Evolutionary conservation across 2,797 vertebrate species (phyloP).

Genomic region (Peromyscus nudipes): DNA sequence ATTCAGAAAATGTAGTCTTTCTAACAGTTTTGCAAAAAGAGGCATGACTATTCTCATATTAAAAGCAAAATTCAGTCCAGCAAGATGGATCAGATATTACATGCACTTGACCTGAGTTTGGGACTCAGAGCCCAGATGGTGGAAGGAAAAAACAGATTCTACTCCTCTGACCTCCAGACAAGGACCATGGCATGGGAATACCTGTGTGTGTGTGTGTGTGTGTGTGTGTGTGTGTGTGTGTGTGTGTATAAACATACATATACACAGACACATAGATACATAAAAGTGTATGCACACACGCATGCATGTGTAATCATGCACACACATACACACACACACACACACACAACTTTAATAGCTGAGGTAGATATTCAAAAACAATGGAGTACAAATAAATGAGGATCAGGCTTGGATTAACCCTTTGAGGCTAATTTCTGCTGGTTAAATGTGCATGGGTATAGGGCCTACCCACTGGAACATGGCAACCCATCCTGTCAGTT

Average conservation of each 20-base stretch:
- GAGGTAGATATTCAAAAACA: not conserved
- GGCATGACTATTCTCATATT: not conserved
- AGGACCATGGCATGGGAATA: not conserved
- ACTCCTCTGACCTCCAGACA: not conserved
- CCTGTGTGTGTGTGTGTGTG: too few relatives aligned
- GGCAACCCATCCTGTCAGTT: fast-evolving
- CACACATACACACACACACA: too few relatives aligned
- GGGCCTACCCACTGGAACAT: too few relatives aligned
- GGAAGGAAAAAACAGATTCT: not conserved
- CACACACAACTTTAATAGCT: not conserved
- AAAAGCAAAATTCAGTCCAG: not conserved
- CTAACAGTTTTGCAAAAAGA: not conserved
- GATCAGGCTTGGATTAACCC: not conserved
- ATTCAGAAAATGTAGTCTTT: not conserved
- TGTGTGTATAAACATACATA: too few relatives aligned
- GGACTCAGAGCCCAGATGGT: not conserved
- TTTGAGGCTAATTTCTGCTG: not conserved
- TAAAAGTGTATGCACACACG: not conserved
- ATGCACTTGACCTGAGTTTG: not conserved
- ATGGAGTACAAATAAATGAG: not conserved
- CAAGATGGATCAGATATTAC: not conserved
- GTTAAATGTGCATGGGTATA: not conserved
- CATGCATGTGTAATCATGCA: not conserved
- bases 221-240: too few relatives aligned
- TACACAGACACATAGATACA: not conserved